These are phyloP conservation scores for Naja naja DNA, from an alignment of 2,113 vertebrate genomes.

Conservation along the genomic window DNA sequence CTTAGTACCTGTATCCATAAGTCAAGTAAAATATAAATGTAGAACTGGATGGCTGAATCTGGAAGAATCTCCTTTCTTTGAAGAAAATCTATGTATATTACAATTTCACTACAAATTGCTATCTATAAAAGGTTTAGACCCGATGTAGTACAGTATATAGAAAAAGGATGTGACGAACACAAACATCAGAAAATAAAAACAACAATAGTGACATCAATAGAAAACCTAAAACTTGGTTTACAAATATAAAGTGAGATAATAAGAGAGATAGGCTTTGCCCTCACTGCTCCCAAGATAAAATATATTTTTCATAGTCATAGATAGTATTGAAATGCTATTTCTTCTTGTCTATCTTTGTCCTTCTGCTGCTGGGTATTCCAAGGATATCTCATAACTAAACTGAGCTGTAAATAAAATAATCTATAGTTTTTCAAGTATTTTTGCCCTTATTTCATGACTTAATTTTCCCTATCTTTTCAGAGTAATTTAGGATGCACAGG, in stretches of 20 bases:
- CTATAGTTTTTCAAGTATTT: neutral
- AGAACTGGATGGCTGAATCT: neutral
- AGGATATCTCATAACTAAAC: neutral
- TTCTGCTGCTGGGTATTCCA: neutral
- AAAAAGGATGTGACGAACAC: neutral
- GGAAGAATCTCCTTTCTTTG: conserved; percentile 9
- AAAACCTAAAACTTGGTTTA: neutral
- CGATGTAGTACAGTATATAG: neutral
- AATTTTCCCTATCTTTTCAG: neutral
- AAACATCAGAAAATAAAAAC: neutral
- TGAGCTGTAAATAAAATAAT: neutral
- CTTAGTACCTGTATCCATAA: neutral
- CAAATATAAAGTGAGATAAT: neutral
- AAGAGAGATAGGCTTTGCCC: neutral
- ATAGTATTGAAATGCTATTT: neutral
- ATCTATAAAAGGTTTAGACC: neutral
- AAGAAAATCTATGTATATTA: neutral
- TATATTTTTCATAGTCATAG: neutral
- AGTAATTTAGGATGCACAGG: neutral
- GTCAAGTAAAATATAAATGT: neutral
- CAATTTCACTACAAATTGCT: neutral
- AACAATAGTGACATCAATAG: neutral
- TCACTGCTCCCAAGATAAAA: neutral
- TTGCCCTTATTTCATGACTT: neutral
- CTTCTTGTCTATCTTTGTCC: neutral